phyloP scores from a whole-genome alignment of 2,797 vertebrate species.

The Eurystomus glaucurus region DNA sequence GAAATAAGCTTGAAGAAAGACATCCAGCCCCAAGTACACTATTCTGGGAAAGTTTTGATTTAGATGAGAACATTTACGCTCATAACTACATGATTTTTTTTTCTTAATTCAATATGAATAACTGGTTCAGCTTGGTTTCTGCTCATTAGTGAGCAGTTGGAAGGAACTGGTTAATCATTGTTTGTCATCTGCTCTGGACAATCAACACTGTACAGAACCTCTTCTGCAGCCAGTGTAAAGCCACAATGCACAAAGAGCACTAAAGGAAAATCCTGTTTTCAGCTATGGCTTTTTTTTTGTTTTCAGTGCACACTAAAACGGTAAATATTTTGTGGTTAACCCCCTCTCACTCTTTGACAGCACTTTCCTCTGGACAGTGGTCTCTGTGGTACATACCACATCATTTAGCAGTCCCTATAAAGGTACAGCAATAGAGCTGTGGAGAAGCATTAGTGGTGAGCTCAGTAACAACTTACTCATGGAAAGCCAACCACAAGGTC shows the following conservation, averaged over 20 bases:
- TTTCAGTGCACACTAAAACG: background rate
- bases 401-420: background rate
- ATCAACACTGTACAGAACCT: background rate
- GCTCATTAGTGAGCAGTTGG: constrained; percentile 10
- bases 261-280: constrained; percentile 38
- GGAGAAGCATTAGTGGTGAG: constrained; percentile 48
- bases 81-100: background rate
- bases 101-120: constrained; percentile 26
- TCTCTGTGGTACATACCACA: constrained; percentile 42
- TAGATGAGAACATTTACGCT: background rate
- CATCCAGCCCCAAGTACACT: background rate
- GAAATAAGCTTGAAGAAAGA: constrained; percentile 43
- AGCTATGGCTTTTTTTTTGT: background rate
- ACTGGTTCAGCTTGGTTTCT: constrained; percentile 20
- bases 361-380: background rate
- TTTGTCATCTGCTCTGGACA: constrained; percentile 39
- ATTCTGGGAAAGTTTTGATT: constrained; percentile 11
- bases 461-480: background rate
- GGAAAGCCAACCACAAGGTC: constrained; percentile 18
- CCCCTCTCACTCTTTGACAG: background rate
- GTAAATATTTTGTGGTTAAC: constrained; percentile 38
- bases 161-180: constrained; percentile 66
- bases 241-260: background rate
- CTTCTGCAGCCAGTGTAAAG: constrained; percentile 21
- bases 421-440: constrained; percentile 19